Evolutionary conservation across 2,113 vertebrate species (phyloP).

Genomic region (Agelaius tricolor): DNA sequence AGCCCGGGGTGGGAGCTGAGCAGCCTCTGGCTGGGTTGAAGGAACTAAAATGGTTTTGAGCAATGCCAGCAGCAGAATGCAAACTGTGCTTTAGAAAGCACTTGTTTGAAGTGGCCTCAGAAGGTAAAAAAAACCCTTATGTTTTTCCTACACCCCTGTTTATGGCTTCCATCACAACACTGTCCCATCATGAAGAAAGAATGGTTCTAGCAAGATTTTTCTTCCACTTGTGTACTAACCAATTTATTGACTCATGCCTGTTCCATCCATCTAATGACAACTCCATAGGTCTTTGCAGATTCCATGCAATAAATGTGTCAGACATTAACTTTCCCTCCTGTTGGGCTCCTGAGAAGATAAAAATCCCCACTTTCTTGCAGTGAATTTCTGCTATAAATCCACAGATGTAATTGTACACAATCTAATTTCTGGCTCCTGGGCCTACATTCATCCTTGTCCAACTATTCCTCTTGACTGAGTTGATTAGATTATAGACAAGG

Average conservation of each 20-base stretch:
- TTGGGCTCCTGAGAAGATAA: constrained; percentile 12
- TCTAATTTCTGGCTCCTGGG: constrained; percentile 49
- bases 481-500: constrained; percentile 59
- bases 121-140: neutral
- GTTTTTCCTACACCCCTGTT: neutral
- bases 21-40: neutral
- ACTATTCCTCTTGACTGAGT: constrained; percentile 45
- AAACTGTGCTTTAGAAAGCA: neutral
- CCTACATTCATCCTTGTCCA: constrained; percentile 46
- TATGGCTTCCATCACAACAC: neutral
- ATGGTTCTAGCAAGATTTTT: neutral
- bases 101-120: neutral
- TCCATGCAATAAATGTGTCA: constrained; percentile 16
- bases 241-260: neutral
- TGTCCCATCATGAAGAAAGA: neutral
- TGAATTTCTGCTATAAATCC: constrained; percentile 61
- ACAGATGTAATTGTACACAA: constrained; percentile 45
- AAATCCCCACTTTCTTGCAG: constrained; percentile 11
- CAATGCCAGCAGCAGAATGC: neutral
- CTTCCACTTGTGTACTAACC: neutral
- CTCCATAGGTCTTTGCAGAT: neutral
- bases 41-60: neutral
- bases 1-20: neutral
- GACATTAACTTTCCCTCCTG: constrained; percentile 9
- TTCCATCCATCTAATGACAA: neutral